A percentile compares a stretch with the other conserved stretches of the same genome.
Evolutionary conservation across 2,888 invertebrate genomes (phyloP).

Genomic region (Nomada goodeniana): DNA sequence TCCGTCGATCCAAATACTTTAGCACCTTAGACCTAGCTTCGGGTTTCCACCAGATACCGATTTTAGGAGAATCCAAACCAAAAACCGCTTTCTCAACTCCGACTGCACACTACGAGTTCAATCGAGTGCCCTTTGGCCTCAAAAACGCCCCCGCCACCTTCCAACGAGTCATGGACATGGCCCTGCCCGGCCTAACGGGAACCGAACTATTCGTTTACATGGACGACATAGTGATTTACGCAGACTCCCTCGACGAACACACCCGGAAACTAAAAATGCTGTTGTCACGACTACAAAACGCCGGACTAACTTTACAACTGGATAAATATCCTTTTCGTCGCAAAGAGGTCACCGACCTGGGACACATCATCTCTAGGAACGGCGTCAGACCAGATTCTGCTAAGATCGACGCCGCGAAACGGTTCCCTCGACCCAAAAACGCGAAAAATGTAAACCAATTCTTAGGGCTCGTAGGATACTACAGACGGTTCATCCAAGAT

Average conservation of each 20-base stretch:
- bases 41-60: constrained; percentile 37
- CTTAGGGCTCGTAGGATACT: too few species aligned
- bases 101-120: constrained; percentile 16
- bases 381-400: too few species aligned
- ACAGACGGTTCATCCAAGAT: not conserved
- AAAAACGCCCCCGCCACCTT: constrained; percentile 30
- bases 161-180: constrained; percentile 2
- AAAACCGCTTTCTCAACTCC: constrained; percentile 30
- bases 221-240: constrained; percentile 21
- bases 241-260: not conserved
- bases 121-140: constrained; percentile 35
- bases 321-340: not conserved
- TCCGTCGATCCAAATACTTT: not conserved
- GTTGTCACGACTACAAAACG: not conserved
- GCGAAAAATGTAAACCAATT: too few species aligned
- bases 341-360: constrained; percentile 19
- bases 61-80: not conserved
- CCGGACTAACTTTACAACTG: not conserved
- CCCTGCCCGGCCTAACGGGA: not conserved
- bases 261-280: not conserved
- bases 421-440: too few species aligned
- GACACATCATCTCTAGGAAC: constrained; percentile 2
- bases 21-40: not conserved
- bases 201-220: constrained; percentile 17
- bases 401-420: too few species aligned